Evolutionary conservation across 64 coral and sea anemone genomes (phyloP), one percentile per base, ranked within the genome.

Genomic region (Hydrozoanthus tunicans): DNA sequence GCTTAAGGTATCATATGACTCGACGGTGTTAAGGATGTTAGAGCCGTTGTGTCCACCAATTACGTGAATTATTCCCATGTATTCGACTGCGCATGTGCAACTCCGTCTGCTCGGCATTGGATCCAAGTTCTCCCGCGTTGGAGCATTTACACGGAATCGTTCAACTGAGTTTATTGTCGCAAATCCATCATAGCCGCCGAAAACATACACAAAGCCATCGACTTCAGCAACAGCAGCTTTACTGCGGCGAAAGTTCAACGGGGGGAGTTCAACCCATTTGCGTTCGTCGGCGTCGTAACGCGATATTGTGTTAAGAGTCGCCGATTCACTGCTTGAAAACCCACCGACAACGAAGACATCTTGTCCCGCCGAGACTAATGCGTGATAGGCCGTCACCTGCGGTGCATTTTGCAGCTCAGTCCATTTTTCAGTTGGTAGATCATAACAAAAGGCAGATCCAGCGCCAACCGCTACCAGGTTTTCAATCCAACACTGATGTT

Each of bases 1-100:
- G 32, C 51, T 88, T 6, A 67, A 43, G 20, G 84, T 88, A 56
- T 88, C 84, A 20, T 59, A 88, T 56, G 68, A 88, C 59, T 88
- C 84, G 26, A 88, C 59, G 11, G 84, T 88, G 70, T 88, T 88
- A 0, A 88, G 67, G 53, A 88, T 88, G 25, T 88, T 88, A 7
- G 84, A 54, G 25, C 84, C 84, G 74, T 88, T 88, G n/a, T 88
- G 84, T 61, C 84, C 84, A 59, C 84, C 84, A 73, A 88, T 88
- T 5, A 88, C 84, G 56, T 88, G 84, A 73, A 88, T 88, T 13
- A 1, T 73, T 60, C 84, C 84, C 73, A 23, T 55, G 70, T 88
- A 88, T 53, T 67, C 59, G 25, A 88, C 84, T 75, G 84, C 84
- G 55, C 84, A 88, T 61, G 69, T 73, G 84, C 84, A 88, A 25